Percentiles rank a stretch among this genome's conserved stretches.
phyloP scores from a whole-genome alignment of 2,888 invertebrate species.

The Altica lythri region DNA sequence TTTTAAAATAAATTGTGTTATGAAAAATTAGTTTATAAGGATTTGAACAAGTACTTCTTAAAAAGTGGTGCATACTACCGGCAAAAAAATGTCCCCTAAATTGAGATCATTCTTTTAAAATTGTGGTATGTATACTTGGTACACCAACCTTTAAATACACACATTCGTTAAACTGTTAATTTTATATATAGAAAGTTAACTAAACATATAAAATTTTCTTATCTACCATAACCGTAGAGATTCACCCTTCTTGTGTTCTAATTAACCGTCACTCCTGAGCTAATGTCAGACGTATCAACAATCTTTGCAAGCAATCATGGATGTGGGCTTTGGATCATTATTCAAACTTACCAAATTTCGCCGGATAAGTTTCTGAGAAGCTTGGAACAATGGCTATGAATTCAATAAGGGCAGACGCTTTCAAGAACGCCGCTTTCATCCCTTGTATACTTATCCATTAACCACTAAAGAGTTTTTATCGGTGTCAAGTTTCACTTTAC shows the following conservation, averaged over 20 bases:
- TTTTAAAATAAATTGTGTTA: too few relatives aligned
- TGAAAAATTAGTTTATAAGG: too few relatives aligned
- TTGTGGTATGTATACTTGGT: too few relatives aligned
- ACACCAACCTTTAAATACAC: too few relatives aligned
- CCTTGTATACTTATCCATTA: conserved; percentile 4
- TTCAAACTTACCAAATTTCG: conserved; percentile 6
- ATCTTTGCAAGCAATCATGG: background rate
- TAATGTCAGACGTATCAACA: background rate
- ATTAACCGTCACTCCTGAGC: background rate
- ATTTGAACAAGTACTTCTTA: too few relatives aligned
- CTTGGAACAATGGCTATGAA: conserved; percentile 3
- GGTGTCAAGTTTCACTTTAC: background rate
- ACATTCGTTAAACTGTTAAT: too few relatives aligned
- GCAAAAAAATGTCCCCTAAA: too few relatives aligned
- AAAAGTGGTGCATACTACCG: too few relatives aligned
- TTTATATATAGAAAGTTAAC: too few relatives aligned
- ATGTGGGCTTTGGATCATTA: conserved; percentile 6
- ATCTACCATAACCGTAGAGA: too few relatives aligned
- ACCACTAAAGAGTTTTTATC: background rate
- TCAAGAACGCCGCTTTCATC: background rate
- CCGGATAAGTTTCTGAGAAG: conserved; percentile 2
- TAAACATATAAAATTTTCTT: too few relatives aligned
- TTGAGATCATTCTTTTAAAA: too few relatives aligned
- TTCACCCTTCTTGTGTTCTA: conserved; percentile 5
- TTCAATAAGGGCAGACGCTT: conserved; percentile 4